Base-by-base conservation (phyloP, 2,797 vertebrate genomes). In the Pelochelys cantorii region DNA sequence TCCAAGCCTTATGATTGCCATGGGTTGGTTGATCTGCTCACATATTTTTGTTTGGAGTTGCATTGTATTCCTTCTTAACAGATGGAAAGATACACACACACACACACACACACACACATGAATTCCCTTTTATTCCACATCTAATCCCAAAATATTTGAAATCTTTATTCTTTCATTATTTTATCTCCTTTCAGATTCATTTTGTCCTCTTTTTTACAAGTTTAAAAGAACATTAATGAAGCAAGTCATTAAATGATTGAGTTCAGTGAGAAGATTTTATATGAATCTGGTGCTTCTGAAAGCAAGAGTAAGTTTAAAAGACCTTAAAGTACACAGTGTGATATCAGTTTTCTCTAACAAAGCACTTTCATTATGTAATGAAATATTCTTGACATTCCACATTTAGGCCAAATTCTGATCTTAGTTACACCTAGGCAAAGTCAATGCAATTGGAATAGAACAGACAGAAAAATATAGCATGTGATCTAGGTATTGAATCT, bases 141-240 rank as follows among this genome's bases (percentile, higher is more conserved):
- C 86, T 11, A 59, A 71, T 90, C 34, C 3, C 9, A 75, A 83
- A 87, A 12, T 56, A 4, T 31, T 31, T 0, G 20, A 18, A 81
- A 90, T 77, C 93, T 0, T 8, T 86, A 3, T 79, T 85, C 56
- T 93, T 93, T 78, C 11, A 81, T 60, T 92, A 34, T n/a, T 71
- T 71, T 4, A 7, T 87, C 15, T 23, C 18, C 57, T 7, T 20
- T 48, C 57, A 31, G 37, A 60, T 37, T 31, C 25, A 31, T 59
- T 81, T 60, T 62, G 27, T 60, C 37, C 27, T 17, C 27, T 81
- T 60, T 82, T 57, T 48, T 37, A 48, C 31, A 52, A 48, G 11
- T 25, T 81, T 81, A 37, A 31, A 81, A 57, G 29, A 22, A 56
- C 23, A 59, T 81, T 59, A 27, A 81, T 9, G 17, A 42, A 60